Evolutionary conservation across 2,797 vertebrate genomes (phyloP), one percentile per base, ranked within the genome.

Genomic region (Lycodopsis pacificus): DNA sequence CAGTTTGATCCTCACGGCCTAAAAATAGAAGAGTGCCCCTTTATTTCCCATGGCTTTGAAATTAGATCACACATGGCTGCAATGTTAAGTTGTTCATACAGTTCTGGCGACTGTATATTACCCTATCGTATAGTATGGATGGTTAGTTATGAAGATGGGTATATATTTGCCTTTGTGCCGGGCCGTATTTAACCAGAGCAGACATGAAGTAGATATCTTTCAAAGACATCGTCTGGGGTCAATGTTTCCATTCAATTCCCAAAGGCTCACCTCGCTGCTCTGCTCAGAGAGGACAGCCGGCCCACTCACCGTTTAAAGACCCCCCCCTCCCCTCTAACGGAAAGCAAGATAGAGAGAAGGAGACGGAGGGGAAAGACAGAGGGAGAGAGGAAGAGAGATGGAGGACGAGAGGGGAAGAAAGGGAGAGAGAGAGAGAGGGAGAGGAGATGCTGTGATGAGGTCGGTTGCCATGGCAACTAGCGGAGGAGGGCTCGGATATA

Each of bases 391-490:
- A 25, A 34, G 77, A 14, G 25, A 51, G 59, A 69, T 22, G 22
- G 78, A 79, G 72, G 51, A 82, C 54, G 25, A 69, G 74, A 65
- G 42, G 53, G 9, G 8, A 64, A 63, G 64, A 51, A 64, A 36
- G 11, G 61, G 32, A 58, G 36, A 49, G n/a, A 63, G 27, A 9
- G 42, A 58, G 42, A 74, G 8, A 58, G 48, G 58, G 48, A 59
- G 77, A 57, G 77, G 30, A 67, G 80, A 86, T 87, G 76, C 83
- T 81, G 87, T 89, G 91, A 93, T 92, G 93, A 94, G 91, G 91
- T 71, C 12, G 66, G 94, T 95, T 94, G 86, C 94, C 86, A 77
- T 94, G 90, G 94, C 87, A 95, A 95, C 94, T 85, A 90, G 82
- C 38, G 69, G 93, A 94, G 90, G 80, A 89, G 80, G 76, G 87